Evolutionary conservation across 2,888 invertebrate species (phyloP).

Genomic region (Zhuqinia jingwanae): DNA sequence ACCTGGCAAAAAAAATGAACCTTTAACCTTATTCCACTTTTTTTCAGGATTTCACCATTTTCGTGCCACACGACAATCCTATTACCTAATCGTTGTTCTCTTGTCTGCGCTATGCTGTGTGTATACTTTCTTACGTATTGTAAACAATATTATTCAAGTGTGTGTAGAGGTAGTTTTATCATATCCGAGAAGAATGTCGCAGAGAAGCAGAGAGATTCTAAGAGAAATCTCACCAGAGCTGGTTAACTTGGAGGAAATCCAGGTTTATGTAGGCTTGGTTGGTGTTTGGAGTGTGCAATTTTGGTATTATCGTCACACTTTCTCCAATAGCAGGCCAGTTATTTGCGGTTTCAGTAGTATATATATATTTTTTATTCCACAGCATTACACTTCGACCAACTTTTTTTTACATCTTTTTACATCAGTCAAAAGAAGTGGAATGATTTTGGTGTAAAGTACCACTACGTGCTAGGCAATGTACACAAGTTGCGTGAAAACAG

Average conservation of each 20-base stretch:
- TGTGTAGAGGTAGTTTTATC: neutral
- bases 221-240: neutral
- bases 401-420: constrained; percentile 40
- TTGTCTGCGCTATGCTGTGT: no score
- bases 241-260: constrained; percentile 41
- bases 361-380: constrained; percentile 29
- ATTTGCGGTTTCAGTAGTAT: constrained; percentile 31
- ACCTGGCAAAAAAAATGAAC: no score
- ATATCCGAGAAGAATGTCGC: constrained; percentile 30
- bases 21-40: no score
- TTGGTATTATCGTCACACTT: neutral
- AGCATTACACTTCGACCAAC: constrained; percentile 14
- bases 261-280: constrained; percentile 28
- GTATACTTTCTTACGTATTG: neutral
- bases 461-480: constrained; percentile 49
- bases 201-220: neutral
- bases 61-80: no score
- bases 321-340: constrained; percentile 17
- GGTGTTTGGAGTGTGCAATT: constrained; percentile 1
- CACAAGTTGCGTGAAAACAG: constrained; percentile 39
- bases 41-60: no score
- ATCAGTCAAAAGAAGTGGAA: constrained; percentile 51
- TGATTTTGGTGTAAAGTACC: constrained; percentile 48
- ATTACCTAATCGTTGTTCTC: no score
- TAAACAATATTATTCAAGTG: no score